Conservation (phyloP, 2,797 vertebrate genomes). For the Tangara arthus region DNA sequence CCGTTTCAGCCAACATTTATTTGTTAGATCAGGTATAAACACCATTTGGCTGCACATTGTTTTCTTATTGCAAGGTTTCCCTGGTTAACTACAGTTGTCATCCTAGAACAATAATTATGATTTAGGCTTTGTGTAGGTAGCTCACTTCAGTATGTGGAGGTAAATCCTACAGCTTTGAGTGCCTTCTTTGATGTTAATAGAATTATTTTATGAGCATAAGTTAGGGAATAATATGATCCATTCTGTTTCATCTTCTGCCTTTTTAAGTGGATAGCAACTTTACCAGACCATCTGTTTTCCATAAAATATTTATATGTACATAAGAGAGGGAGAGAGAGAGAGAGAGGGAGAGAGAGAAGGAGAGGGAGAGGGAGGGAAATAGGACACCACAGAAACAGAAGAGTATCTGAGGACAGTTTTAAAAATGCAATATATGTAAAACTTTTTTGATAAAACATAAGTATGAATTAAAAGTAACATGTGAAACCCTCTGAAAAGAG, state of each 20-base stretch:
- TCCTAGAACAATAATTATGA: conserved; percentile 4
- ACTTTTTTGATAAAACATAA: neutral
- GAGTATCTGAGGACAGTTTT: neutral
- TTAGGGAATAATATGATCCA: conserved; percentile 30
- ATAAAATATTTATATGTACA: conserved; percentile 58
- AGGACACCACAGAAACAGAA: neutral
- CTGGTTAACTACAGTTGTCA: conserved; percentile 5
- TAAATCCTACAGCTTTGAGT: conserved; percentile 3
- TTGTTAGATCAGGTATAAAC: conserved; percentile 5
- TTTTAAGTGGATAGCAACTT: conserved; percentile 32
- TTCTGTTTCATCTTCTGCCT: conserved; percentile 52
- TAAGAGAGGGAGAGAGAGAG: neutral
- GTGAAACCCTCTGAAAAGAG: neutral
- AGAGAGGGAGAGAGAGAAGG: neutral
- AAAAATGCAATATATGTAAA: neutral
- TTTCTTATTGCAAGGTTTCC: neutral
- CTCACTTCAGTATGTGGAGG: neutral
- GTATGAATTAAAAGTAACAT: neutral
- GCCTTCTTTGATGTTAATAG: conserved; percentile 29
- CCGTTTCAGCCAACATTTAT: neutral
- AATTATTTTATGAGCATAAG: conserved; percentile 33
- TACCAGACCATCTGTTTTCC: conserved; percentile 56
- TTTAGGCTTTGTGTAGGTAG: neutral
- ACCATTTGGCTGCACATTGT: neutral
- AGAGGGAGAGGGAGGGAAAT: neutral